phyloP scores from a whole-genome alignment of 2,797 vertebrate species.

The Lepus oiostolus region DNA sequence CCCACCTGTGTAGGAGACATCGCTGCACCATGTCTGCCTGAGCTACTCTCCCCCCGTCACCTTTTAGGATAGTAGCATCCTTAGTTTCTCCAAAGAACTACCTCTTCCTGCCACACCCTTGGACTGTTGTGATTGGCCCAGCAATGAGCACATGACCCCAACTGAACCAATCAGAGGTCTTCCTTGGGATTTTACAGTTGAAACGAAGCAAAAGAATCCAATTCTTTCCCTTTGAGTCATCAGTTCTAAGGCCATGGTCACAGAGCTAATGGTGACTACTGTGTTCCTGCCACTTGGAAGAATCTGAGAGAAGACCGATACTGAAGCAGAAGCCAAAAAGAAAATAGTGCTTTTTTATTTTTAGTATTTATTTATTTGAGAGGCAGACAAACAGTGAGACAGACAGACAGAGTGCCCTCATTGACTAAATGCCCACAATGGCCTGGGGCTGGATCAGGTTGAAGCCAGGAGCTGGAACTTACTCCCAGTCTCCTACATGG shows the following conservation, averaged over 20 bases:
- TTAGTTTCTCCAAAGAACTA: neutral
- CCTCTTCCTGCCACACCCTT: neutral
- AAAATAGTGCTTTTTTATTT: neutral
- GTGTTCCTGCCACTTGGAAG: neutral
- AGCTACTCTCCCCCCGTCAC: accelerated
- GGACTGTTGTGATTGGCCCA: neutral
- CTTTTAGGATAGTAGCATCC: neutral
- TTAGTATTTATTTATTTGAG: too few relatives aligned
- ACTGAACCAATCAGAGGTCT: neutral
- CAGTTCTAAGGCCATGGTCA: neutral
- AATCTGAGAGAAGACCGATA: neutral
- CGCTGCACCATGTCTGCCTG: too few relatives aligned
- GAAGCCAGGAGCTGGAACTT: too few relatives aligned
- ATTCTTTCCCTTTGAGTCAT: neutral
- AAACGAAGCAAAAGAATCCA: neutral
- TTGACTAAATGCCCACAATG: too few relatives aligned
- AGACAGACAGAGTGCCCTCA: too few relatives aligned
- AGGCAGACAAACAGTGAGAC: too few relatives aligned
- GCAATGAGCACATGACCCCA: neutral
- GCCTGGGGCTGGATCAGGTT: too few relatives aligned
- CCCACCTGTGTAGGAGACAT: neutral
- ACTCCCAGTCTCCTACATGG: too few relatives aligned
- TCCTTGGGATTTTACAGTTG: neutral
- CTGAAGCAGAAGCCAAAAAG: neutral
- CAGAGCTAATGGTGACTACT: neutral